phyloP scores from a whole-genome alignment of 2,888 invertebrate species.

The Myopa tessellatipennis region DNA sequence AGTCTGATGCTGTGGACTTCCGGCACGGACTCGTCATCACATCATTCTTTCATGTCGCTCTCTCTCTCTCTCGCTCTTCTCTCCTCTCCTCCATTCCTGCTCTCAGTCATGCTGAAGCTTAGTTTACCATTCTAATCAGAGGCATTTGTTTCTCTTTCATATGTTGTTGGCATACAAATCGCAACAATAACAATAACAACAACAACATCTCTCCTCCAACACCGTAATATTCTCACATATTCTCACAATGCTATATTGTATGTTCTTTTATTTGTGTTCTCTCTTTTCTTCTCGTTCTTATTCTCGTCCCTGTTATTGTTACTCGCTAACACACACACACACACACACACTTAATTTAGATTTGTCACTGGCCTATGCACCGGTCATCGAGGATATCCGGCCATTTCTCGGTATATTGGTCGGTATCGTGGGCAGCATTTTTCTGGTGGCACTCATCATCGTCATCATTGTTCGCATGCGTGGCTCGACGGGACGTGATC shows the following conservation, averaged over 20 bases:
- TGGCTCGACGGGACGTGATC: constrained; percentile 67
- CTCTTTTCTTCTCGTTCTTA: not conserved
- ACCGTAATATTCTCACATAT: not conserved
- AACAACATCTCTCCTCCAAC: too few relatives aligned
- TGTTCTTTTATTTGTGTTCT: not conserved
- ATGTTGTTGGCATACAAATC: not conserved
- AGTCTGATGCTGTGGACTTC: not conserved
- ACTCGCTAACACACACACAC: not conserved
- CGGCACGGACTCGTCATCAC: not conserved
- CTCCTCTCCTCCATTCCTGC: not conserved
- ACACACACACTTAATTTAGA: constrained; percentile 53
- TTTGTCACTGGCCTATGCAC: constrained; percentile 67
- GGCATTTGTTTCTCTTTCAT: constrained; percentile 21
- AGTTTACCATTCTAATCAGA: constrained; percentile 6
- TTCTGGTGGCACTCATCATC: constrained; percentile 70
- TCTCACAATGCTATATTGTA: not conserved
- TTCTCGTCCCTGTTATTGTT: not conserved
- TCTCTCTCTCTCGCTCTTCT: not conserved
- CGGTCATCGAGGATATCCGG: constrained; percentile 70
- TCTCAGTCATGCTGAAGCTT: not conserved
- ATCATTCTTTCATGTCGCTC: not conserved
- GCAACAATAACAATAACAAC: too few relatives aligned
- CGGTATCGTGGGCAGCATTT: constrained; percentile 70
- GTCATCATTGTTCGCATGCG: constrained; percentile 71
- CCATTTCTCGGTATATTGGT: constrained; percentile 71